Conservation (phyloP, 2,113 vertebrate species). For the Tenebrosternarchus preto region DNA sequence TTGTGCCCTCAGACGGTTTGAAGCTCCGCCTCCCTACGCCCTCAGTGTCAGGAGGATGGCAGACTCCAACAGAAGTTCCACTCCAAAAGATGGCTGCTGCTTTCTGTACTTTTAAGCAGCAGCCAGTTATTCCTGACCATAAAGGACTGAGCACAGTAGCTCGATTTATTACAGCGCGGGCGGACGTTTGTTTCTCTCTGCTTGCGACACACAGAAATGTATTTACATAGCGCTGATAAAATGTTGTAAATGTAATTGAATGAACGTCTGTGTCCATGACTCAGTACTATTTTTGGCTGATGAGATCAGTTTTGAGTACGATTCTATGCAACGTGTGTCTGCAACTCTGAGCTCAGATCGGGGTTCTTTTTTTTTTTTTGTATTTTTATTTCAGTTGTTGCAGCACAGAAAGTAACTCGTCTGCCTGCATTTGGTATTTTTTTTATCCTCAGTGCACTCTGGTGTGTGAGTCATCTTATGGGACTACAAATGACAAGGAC, state of each 20-base stretch:
- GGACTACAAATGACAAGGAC: slow-evolving; percentile 77
- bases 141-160: not conserved
- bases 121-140: slow-evolving; percentile 12
- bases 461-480: slow-evolving; percentile 82
- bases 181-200: not conserved
- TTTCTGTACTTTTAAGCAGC: not conserved
- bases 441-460: slow-evolving; percentile 80
- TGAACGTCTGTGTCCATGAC: slow-evolving; percentile 5
- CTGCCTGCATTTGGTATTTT: not conserved
- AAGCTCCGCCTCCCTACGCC: too few species aligned
- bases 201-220: not conserved
- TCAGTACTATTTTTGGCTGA: not conserved
- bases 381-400: not conserved
- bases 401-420: not conserved
- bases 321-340: not conserved
- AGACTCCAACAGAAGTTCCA: not conserved
- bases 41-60: too few species aligned
- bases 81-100: not conserved
- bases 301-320: slow-evolving; percentile 13
- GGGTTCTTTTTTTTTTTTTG: too few species aligned
- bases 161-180: slow-evolving; percentile 4
- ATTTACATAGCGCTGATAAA: slow-evolving; percentile 12
- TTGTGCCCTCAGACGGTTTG: too few species aligned
- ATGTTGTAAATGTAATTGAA: slow-evolving; percentile 24
- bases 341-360: not conserved